Conservation (phyloP, 2,888 invertebrate genomes). For the Drosophila koepferae region DNA sequence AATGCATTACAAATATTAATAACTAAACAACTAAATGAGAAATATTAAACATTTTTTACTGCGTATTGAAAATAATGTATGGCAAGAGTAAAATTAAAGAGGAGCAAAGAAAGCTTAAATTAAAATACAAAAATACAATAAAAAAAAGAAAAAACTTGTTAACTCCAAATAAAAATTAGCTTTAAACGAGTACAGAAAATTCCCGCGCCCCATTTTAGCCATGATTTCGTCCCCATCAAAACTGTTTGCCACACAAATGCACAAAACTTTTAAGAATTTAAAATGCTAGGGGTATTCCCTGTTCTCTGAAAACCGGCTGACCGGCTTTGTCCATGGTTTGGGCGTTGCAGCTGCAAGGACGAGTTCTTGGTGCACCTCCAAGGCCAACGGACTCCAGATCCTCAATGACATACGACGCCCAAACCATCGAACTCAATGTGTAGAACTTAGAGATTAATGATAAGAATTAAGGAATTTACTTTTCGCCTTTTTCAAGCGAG, state of each 20-base stretch:
- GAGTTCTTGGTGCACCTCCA: constrained; percentile 42
- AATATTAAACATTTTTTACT: constrained; percentile 70
- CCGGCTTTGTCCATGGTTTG: constrained; percentile 3
- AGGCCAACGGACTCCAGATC: constrained; percentile 2
- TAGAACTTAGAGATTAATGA: constrained; percentile 40
- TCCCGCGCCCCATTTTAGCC: constrained; percentile 34
- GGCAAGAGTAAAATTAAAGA: constrained; percentile 50
- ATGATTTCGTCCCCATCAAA: constrained; percentile 7
- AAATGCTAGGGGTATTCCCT: constrained; percentile 14
- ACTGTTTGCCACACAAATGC: constrained; percentile 8
- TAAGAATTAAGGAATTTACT: constrained; percentile 57
- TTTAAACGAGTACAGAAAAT: constrained; percentile 52
- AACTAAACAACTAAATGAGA: constrained; percentile 40
- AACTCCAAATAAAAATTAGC: constrained; percentile 69
- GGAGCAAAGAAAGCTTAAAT: background rate
- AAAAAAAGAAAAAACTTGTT: constrained; percentile 42
- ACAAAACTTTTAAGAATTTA: constrained; percentile 27
- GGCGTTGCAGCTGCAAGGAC: constrained; percentile 16
- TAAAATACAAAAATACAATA: too few species aligned
- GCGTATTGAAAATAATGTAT: constrained; percentile 46
- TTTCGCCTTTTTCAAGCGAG: constrained; percentile 58
- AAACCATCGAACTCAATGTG: constrained; percentile 26
- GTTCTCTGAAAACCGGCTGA: constrained; percentile 4
- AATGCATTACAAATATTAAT: constrained; percentile 47
- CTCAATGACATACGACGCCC: constrained; percentile 11